Base-by-base conservation (phyloP, 1,140 invertebrate genomes). In the Drosophila teissieri region DNA sequence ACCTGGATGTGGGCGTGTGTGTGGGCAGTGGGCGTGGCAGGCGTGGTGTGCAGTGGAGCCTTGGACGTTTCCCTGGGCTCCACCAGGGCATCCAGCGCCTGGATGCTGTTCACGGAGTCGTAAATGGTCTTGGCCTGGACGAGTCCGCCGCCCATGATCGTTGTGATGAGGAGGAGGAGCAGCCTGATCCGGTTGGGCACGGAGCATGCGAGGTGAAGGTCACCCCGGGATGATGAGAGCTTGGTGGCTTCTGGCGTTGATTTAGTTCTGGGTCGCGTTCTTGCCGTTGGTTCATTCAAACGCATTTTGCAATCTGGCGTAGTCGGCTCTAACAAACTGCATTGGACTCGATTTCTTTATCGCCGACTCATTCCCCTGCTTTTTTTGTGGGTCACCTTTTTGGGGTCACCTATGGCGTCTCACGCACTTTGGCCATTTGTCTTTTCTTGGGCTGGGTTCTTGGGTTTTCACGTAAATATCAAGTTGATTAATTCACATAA, bases 271-370 rank as follows among this genome's bases (percentile, higher is more conserved):
- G 74, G 36, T 77, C 62, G 73, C 80, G 83, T 44, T 69, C 45
- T 67, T 70, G 70, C 42, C 57, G 76, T 46, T 69, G 84, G 79
- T 80, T 82, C 84, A 89, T 68, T 90, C 88, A 90, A 89, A 90
- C 84, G 85, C 84, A 89, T 89, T 89, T 88, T 88, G 84, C 69
- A 73, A 61, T 80, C 63, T 79, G 75, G 48, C 63, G 73, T 80
- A 77, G 81, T 88, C 86, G 70, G 63, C 67, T 68, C 81, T 86
- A 86, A 68, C 79, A 73, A 73, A 89, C 83, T 90, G 85, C 85
- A 89, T 89, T 80, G 76, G 82, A 74, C 73, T 89, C 67, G 55
- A 60, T 78, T 80, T 46, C 49, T 45, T 46, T 48, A 31, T 27
- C 12, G 37, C 40, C 36, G 37, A 45, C 36, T 37, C 19, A 24